These are phyloP conservation scores for Piscicola geometra DNA, from an alignment of 2,888 invertebrate species.

Conservation along the genomic window DNA sequence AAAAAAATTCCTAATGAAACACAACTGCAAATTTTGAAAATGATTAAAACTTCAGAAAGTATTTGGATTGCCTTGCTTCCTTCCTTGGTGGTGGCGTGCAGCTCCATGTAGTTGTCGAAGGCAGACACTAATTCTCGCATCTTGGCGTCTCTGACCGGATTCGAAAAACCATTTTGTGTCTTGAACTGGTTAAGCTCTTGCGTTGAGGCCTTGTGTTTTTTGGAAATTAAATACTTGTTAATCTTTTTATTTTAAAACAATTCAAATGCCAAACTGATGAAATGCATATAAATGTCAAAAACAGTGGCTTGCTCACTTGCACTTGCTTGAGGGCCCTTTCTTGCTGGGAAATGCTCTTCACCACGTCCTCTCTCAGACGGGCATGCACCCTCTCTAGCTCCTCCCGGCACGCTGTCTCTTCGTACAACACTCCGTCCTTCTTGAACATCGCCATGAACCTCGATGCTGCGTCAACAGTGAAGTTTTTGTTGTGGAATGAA, in stretches of 20 bases:
- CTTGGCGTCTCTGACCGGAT: slow-evolving; percentile 66
- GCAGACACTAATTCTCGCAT: slow-evolving; percentile 82
- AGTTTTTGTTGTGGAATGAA: too few relatives aligned
- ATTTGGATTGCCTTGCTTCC: slow-evolving; percentile 86
- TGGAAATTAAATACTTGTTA: too few relatives aligned
- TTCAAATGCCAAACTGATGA: too few relatives aligned
- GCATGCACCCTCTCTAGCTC: slow-evolving; percentile 71
- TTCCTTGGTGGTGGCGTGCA: slow-evolving; percentile 84
- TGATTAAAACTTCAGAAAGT: too few relatives aligned
- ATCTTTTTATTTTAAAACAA: too few relatives aligned
- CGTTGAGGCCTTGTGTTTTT: slow-evolving; percentile 19
- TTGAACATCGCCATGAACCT: slow-evolving; percentile 28
- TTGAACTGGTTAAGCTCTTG: slow-evolving; percentile 21
- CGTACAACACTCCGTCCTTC: slow-evolving; percentile 70
- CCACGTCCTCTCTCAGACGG: slow-evolving; percentile 72
- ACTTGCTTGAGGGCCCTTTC: slow-evolving; percentile 50
- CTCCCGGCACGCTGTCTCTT: slow-evolving; percentile 66
- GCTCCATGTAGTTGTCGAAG: slow-evolving; percentile 83
- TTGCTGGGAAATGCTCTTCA: slow-evolving; percentile 64
- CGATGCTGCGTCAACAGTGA: not conserved
- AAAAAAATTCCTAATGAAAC: too few relatives aligned
- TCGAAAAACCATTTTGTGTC: not conserved
- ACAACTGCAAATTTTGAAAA: not conserved
- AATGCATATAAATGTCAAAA: too few relatives aligned
- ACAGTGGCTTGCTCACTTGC: slow-evolving; percentile 47